These are phyloP conservation scores for Cydia splendana DNA, from an alignment of 1,140 invertebrate species.

Conservation along the genomic window DNA sequence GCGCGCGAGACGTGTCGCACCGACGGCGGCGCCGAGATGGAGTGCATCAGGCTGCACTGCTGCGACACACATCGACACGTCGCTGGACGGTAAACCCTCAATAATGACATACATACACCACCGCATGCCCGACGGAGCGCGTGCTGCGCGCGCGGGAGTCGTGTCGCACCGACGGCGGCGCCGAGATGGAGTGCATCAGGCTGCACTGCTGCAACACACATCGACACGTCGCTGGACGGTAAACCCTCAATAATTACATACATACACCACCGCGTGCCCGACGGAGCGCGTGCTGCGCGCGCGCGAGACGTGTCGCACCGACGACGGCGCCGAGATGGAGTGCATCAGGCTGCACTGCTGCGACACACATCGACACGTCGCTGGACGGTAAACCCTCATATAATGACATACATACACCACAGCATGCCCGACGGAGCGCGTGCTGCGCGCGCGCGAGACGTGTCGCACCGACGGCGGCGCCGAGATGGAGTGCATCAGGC, in stretches of 20 bases:
- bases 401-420: not conserved
- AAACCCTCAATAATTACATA: too few species aligned
- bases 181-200: constrained; percentile 61
- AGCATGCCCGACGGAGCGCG: constrained; percentile 58
- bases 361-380: constrained; percentile 58
- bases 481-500: constrained; percentile 61
- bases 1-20: constrained; percentile 57
- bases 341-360: constrained; percentile 66
- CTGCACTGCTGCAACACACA: constrained; percentile 66
- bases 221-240: constrained; percentile 60
- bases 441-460: constrained; percentile 58
- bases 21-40: constrained; percentile 55
- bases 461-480: constrained; percentile 58
- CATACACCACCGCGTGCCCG: constrained; percentile 47
- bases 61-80: constrained; percentile 63
- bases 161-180: constrained; percentile 57
- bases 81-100: constrained; percentile 49
- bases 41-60: constrained; percentile 64
- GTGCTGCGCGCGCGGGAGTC: constrained; percentile 58
- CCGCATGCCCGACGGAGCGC: constrained; percentile 58
- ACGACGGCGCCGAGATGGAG: constrained; percentile 56
- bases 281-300: constrained; percentile 59
- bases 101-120: not conserved
- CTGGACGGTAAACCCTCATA: constrained; percentile 49
- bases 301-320: constrained; percentile 56